A percentile compares a stretch with the other conserved stretches of the same genome.
These are phyloP conservation scores for Drosophila formosana DNA, from an alignment of 2,888 invertebrate species.

Conservation along the genomic window DNA sequence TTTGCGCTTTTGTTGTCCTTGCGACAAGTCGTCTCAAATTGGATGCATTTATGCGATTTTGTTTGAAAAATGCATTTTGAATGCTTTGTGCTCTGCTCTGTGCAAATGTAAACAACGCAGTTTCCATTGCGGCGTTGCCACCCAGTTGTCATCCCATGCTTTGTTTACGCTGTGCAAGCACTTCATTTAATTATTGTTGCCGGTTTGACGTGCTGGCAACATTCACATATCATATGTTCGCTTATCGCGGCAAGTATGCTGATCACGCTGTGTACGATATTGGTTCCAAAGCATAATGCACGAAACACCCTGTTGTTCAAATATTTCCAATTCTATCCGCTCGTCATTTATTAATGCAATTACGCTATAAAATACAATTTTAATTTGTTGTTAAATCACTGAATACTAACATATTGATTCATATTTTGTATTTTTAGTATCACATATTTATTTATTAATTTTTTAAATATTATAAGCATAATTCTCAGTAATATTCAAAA, in stretches of 20 bases:
- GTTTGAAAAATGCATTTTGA: background rate
- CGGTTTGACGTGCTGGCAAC: slow-evolving; percentile 50
- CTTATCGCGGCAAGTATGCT: slow-evolving; percentile 34
- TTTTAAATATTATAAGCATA: too few relatives aligned
- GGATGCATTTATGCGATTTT: background rate
- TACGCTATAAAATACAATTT: too few relatives aligned
- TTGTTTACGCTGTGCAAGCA: slow-evolving; percentile 42
- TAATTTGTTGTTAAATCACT: too few relatives aligned
- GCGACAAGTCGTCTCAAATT: background rate
- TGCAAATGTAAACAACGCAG: slow-evolving; percentile 17
- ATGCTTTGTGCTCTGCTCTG: background rate
- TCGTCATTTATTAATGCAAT: too few relatives aligned
- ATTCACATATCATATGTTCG: slow-evolving; percentile 29
- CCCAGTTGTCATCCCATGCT: background rate
- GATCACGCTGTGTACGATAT: slow-evolving; percentile 1
- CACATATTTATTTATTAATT: too few relatives aligned
- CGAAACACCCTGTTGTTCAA: background rate
- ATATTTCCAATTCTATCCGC: background rate
- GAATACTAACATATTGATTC: too few relatives aligned
- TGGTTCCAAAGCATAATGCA: background rate
- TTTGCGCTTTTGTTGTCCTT: slow-evolving; percentile 17
- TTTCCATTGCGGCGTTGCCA: slow-evolving; percentile 39
- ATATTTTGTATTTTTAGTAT: too few relatives aligned
- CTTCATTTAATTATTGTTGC: slow-evolving; percentile 2
- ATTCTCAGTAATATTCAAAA: too few relatives aligned